These are phyloP conservation scores for Ellobium chinense DNA, from an alignment of 2,888 invertebrate genomes.

Conservation along the genomic window DNA sequence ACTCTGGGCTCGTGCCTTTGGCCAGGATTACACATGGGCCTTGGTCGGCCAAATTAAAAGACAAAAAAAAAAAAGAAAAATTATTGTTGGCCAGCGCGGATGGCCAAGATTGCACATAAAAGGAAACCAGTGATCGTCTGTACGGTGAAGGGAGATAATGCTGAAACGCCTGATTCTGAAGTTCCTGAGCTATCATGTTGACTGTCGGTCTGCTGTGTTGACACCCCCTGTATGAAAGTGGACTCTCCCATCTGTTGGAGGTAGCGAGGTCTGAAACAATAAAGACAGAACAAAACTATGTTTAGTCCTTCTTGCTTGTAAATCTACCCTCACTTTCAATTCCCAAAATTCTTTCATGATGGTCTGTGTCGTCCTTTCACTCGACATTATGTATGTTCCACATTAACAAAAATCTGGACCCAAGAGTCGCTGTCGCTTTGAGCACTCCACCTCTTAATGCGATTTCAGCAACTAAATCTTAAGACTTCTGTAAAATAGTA, in stretches of 20 bases:
- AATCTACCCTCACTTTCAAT: too few species aligned
- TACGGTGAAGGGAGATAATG: not conserved
- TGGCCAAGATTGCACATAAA: constrained; percentile 13
- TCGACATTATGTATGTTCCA: too few species aligned
- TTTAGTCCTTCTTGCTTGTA: too few species aligned
- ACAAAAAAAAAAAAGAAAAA: not conserved
- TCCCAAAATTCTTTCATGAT: too few species aligned
- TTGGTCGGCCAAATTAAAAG: not conserved
- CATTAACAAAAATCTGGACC: too few species aligned
- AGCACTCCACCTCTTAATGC: too few species aligned
- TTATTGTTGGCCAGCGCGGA: not conserved
- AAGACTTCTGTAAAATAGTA: too few species aligned
- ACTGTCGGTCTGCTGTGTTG: constrained; percentile 4
- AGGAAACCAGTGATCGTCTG: not conserved
- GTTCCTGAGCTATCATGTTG: not conserved
- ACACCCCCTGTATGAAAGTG: constrained; percentile 15
- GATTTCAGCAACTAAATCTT: too few species aligned
- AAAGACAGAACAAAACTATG: not conserved
- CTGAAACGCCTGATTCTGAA: not conserved
- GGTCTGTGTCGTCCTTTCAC: too few species aligned
- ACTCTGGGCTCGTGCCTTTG: too few species aligned
- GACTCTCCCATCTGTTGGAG: constrained; percentile 33
- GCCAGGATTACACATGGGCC: too few species aligned
- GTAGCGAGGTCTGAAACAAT: constrained; percentile 9
- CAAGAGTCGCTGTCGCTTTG: too few species aligned